Evolutionary conservation across 1,140 invertebrate genomes (phyloP).

Genomic region (Tribolium castaneum): DNA sequence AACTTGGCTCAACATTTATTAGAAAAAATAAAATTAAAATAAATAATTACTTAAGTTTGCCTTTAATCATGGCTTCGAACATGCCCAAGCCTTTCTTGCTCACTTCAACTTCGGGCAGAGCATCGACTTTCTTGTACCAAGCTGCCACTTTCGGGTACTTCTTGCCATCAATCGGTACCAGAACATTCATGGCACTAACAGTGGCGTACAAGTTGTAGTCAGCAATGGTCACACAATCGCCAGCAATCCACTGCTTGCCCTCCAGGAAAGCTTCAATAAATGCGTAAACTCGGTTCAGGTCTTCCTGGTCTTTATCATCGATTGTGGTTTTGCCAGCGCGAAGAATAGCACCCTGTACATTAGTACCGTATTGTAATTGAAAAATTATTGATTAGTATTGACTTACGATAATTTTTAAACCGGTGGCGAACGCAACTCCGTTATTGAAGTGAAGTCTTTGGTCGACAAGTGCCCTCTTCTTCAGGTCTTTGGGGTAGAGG

Average conservation of each 20-base stretch:
- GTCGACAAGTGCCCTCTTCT: conserved; percentile 69
- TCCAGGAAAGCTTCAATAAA: conserved; percentile 51
- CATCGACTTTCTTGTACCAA: conserved; percentile 47
- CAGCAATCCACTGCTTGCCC: conserved; percentile 46
- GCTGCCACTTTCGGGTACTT: conserved; percentile 46
- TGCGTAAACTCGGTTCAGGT: conserved; percentile 35
- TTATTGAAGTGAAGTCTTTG: conserved; percentile 67
- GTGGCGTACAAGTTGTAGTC: conserved; percentile 50
- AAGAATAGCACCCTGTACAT: conserved; percentile 46
- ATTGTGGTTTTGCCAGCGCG: conserved; percentile 37
- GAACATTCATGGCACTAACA: conserved; percentile 9
- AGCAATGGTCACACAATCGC: conserved; percentile 52
- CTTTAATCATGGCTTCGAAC: conserved; percentile 46
- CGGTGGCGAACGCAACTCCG: conserved; percentile 63
- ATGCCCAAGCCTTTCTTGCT: neutral
- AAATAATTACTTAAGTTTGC: conserved; percentile 3
- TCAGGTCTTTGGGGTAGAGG: conserved; percentile 72
- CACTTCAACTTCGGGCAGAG: conserved; percentile 36
- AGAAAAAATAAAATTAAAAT: neutral
- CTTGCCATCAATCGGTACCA: conserved; percentile 41
- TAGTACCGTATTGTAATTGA: neutral
- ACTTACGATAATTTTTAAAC: conserved; percentile 44
- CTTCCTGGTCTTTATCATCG: conserved; percentile 21
- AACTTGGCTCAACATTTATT: neutral
- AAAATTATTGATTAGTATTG: neutral